A percentile compares a stretch with the other conserved stretches of the same genome.
Conservation (phyloP, 2,888 invertebrate species). For the Drepana falcataria region DNA sequence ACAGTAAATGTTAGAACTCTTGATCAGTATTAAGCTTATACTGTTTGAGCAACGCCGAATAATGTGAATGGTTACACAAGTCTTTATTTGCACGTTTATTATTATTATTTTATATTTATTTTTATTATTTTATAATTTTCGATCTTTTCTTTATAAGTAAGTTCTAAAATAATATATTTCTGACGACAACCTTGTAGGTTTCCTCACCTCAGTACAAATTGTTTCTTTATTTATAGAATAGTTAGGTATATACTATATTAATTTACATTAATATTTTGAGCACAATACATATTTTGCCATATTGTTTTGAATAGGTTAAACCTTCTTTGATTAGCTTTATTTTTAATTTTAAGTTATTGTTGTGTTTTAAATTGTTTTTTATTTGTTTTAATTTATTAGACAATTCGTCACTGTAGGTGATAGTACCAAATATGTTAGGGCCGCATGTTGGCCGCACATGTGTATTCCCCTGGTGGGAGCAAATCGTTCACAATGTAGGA, state of each 20-base stretch:
- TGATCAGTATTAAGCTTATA: too few relatives aligned
- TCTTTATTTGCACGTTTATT: too few relatives aligned
- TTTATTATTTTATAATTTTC: too few relatives aligned
- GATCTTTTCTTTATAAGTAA: not conserved
- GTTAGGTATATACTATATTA: not conserved
- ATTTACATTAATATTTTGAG: not conserved
- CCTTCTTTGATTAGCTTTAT: not conserved
- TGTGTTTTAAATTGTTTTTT: not conserved
- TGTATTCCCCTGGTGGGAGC: conserved; percentile 9
- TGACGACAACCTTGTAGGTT: conserved; percentile 9
- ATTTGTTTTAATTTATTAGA: conserved; percentile 5
- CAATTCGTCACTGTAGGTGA: not conserved
- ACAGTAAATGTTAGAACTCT: too few relatives aligned
- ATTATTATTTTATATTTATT: too few relatives aligned
- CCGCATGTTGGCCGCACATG: not conserved
- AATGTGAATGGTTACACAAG: too few relatives aligned
- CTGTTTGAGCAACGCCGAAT: too few relatives aligned
- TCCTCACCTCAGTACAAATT: conserved; percentile 43
- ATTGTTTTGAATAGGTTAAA: conserved; percentile 1
- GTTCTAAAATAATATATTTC: not conserved
- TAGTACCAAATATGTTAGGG: conserved; percentile 10
- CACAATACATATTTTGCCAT: not conserved
- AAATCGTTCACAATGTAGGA: conserved; percentile 23
- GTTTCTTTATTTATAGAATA: conserved; percentile 15
- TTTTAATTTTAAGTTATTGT: not conserved